Conservation (phyloP, 2,797 vertebrate genomes). For the Heteromormyrus szaboi region DNA sequence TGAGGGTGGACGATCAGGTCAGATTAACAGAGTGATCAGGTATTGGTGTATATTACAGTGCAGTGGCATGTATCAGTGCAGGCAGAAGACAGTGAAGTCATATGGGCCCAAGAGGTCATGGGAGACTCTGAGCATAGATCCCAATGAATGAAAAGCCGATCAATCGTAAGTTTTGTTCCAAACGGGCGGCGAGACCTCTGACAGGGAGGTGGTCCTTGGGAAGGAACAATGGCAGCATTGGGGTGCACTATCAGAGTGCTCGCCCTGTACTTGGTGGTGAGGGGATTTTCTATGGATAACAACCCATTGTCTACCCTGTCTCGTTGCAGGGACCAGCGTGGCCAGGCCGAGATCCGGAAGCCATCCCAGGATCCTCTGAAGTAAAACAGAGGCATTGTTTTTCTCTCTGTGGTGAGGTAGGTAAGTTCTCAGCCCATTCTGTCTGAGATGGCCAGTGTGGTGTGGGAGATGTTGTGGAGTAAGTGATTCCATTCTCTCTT, state of each 20-base stretch:
- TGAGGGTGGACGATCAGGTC: not conserved
- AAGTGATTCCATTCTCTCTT: not conserved
- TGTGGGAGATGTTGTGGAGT: not conserved
- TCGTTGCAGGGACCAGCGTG: conserved; percentile 43
- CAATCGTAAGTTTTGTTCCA: conserved; percentile 32
- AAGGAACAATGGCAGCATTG: conserved; percentile 55
- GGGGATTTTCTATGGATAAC: conserved; percentile 54
- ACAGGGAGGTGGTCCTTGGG: conserved; percentile 9
- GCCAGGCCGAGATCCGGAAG: conserved; percentile 45
- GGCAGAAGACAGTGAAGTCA: not conserved
- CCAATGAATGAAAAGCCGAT: conserved; percentile 38
- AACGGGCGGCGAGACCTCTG: conserved; percentile 29
- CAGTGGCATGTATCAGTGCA: not conserved
- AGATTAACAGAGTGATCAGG: not conserved
- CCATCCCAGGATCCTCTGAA: conserved; percentile 36
- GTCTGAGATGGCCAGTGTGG: not conserved
- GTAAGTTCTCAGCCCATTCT: conserved; percentile 21
- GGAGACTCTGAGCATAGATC: not conserved
- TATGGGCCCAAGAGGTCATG: not conserved
- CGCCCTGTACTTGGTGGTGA: conserved; percentile 71
- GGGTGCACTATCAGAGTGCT: conserved; percentile 49
- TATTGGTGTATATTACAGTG: not conserved
- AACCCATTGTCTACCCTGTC: conserved; percentile 55
- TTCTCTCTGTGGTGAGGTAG: conserved; percentile 52
- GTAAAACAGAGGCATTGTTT: conserved; percentile 22